phyloP scores from a whole-genome alignment of 2,113 vertebrate genomes.

The Peromyscus californicus region DNA sequence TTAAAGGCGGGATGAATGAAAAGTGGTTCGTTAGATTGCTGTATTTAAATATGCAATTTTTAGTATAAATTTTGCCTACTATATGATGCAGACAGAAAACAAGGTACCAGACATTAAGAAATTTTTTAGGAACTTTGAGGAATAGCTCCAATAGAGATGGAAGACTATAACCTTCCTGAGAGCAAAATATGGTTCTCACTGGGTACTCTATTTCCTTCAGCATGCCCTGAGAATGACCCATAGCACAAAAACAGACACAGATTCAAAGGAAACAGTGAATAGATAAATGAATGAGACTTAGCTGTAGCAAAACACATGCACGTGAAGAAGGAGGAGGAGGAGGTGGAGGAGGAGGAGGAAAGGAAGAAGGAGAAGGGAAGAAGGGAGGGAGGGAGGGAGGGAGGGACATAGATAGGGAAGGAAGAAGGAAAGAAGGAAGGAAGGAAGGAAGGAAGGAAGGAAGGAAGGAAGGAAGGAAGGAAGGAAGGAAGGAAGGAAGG shows the following conservation, averaged over 20 bases:
- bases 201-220: not conserved
- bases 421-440: too few species aligned
- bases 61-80: not conserved
- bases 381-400: rapidly evolving
- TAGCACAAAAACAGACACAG: not conserved
- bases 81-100: not conserved
- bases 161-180: not conserved
- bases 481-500: too few species aligned
- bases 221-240: not conserved
- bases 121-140: not conserved
- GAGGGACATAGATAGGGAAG: not conserved
- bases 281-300: conserved; percentile 3
- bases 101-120: not conserved
- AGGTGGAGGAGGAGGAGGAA: rapidly evolving
- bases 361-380: too few species aligned
- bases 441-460: too few species aligned
- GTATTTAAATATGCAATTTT: not conserved
- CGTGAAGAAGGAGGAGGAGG: too few species aligned
- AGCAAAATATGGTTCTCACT: not conserved
- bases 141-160: not conserved
- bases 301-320: not conserved
- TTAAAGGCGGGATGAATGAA: not conserved
- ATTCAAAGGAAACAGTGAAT: not conserved
- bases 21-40: not conserved
- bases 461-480: too few species aligned